These are phyloP conservation scores for Cliona cf. orientalis DNA, from an alignment of 37 sponge, comb jelly and placozoan genomes.

Conservation along the genomic window DNA sequence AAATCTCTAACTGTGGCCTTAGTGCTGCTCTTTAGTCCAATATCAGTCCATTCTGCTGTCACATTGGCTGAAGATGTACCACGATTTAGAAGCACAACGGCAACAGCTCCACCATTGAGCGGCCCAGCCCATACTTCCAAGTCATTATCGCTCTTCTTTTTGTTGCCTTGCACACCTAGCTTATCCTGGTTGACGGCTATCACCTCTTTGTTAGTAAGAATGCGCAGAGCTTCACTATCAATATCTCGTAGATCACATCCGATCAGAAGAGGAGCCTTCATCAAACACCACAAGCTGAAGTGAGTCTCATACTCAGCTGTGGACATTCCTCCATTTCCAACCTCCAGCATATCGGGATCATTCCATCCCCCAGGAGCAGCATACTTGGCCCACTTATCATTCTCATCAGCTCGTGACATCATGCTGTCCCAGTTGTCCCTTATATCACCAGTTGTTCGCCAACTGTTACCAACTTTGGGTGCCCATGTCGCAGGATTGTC, in stretches of 20 bases:
- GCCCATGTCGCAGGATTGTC: conserved; percentile 75
- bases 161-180: conserved; percentile 71
- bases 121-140: conserved; percentile 78
- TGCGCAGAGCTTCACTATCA: conserved; percentile 52
- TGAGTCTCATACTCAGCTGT: conserved; percentile 63
- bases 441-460: conserved; percentile 83
- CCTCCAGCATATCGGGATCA: conserved; percentile 85
- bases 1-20: conserved; percentile 55
- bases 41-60: conserved; percentile 37
- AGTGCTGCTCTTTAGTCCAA: conserved; percentile 7
- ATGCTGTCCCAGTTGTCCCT: conserved; percentile 59
- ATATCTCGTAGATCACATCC: conserved; percentile 69
- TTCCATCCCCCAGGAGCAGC: conserved; percentile 85
- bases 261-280: conserved; percentile 82
- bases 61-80: conserved; percentile 16
- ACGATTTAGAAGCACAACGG: conserved; percentile 64
- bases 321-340: conserved; percentile 79
- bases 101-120: conserved; percentile 36
- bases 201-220: conserved; percentile 78
- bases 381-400: conserved; percentile 53
- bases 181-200: conserved; percentile 85
- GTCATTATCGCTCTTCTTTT: conserved; percentile 3
- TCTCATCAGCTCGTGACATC: conserved; percentile 36
- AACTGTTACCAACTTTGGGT: conserved; percentile 74
- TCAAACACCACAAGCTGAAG: conserved; percentile 83